Evolutionary conservation across 2,113 vertebrate genomes (phyloP), one percentile per base, ranked within the genome.

Genomic region (Protomyctophum bolini): DNA sequence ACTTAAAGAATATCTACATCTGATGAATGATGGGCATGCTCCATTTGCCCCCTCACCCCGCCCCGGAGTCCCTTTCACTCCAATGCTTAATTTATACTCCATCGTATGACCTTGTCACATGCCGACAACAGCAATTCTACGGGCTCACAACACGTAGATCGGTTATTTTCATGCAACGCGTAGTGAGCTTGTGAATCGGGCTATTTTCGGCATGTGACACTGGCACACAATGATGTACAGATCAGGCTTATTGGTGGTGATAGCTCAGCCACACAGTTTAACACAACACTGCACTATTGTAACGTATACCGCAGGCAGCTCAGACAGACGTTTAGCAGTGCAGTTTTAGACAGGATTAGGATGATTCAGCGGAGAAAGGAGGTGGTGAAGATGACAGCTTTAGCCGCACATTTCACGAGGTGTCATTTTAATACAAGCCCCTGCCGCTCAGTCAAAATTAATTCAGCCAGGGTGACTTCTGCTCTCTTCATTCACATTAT

Each of bases 331-430:
- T 88, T 86, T 88, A 80, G 77, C 80, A 56, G 52, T 51, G 63
- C 55, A 55, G 84, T 65, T 81, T 88, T 86, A 87, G 77, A 85
- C 51, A 55, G 85, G 86, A 90, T 88, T 91, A 88, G 66, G 70
- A 76, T 78, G 78, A 86, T 76, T 87, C 80, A 70, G 67, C 45
- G 76, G 15, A 67, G 79, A 79, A 84, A 88, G 61, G 76, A 85
- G 73, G 66, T 50, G 51, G 66, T 8, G 51, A 56, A 76, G 80
- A 82, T 75, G 80, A 88, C 83, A 82, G 85, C 83, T 85, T 84
- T 64, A 80, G 76, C 84, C 81, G 75, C 85, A 81, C 75, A 14
- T 88, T 86, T 83, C 69, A 74, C 68, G 45, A 83, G 83, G 85
- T 89, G 85, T 84, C 85, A 86, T 86, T 41, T 86, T 86, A 86